Conservation (phyloP, 2,888 invertebrate genomes). For the Plagiodera versicolora region DNA sequence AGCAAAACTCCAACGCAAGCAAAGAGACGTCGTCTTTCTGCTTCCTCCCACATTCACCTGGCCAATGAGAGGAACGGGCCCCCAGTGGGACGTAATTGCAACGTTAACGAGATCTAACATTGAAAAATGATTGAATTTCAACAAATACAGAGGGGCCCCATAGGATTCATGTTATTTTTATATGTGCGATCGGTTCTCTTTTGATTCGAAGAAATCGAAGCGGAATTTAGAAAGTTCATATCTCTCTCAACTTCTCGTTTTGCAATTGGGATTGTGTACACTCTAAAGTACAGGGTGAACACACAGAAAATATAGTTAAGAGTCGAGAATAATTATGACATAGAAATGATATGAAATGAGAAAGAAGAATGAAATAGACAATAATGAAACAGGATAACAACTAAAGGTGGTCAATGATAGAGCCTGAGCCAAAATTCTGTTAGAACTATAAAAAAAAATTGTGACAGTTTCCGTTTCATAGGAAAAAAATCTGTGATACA, state of each 20-base stretch:
- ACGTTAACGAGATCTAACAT: slow-evolving; percentile 40
- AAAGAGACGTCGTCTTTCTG: slow-evolving; percentile 21
- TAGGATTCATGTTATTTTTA: not conserved
- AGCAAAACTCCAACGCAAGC: slow-evolving; percentile 47
- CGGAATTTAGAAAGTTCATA: slow-evolving; percentile 26
- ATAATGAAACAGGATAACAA: no score
- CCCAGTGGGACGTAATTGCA: slow-evolving; percentile 43
- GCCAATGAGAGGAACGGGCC: slow-evolving; percentile 46
- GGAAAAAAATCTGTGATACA: no score
- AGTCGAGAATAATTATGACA: no score
- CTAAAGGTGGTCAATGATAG: no score
- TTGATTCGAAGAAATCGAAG: slow-evolving; percentile 18
- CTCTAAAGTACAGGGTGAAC: not conserved
- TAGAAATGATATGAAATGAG: no score
- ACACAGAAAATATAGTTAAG: no score
- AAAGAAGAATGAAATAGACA: no score
- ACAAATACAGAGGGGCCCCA: slow-evolving; percentile 23
- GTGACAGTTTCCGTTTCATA: no score
- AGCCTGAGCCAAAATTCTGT: no score
- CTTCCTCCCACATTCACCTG: slow-evolving; percentile 47
- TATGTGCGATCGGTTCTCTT: slow-evolving; percentile 5
- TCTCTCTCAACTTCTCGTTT: not conserved
- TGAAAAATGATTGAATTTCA: slow-evolving; percentile 32
- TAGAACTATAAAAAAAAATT: no score
- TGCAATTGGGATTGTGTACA: not conserved